Base-by-base conservation (phyloP, 2,113 vertebrate species). In the Pardalotus punctatus region DNA sequence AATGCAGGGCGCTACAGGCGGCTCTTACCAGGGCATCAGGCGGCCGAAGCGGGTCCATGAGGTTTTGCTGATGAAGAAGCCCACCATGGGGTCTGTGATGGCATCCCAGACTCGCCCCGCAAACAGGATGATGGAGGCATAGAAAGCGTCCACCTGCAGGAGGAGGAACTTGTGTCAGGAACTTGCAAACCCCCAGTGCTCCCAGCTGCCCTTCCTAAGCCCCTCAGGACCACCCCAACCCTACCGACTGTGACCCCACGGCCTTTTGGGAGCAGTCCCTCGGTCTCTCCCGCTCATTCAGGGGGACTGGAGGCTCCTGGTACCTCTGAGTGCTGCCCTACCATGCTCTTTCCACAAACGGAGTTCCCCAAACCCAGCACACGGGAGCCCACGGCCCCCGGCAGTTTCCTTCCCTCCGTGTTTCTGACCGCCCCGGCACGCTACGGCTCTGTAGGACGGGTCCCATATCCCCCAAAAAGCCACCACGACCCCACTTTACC, bases 41-140 rank as follows among this genome's bases (percentile, higher is more conserved):
- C 98, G 98, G 69, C 99, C 99, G 2, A 98, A 86, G 17, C 97
- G 66, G 8, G 98, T 99, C 99, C 99, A 99, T 9, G 97, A 88
- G 18, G 98, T 99, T 94, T 98, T 98, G 98, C 98, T 99, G 91
- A 99, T 98, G 94, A 99, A 98, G 95, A 99, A 99, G 14, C 99
- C 99, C 93, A 99, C 98, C 51, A 99, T 96, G 12, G 99, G 99
- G 87, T 99, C 99, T 0, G 99, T 99, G 96, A 99, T 11, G 5
- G 99, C 99, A 15, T 99, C 99, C 99, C 99, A 99, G 12, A 98
- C 99, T 60, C 99, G 97, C 33, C 99, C 99, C 93, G 98, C 97
- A 25, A 99, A 99, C 8, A 99, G 98, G 90, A 99, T 99, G 96
- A 99, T 98, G 60, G 99, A 99, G 61, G 99, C 99, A 40, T 98